Conservation (phyloP, 2,888 invertebrate species). For the Eupithecia subumbrata region DNA sequence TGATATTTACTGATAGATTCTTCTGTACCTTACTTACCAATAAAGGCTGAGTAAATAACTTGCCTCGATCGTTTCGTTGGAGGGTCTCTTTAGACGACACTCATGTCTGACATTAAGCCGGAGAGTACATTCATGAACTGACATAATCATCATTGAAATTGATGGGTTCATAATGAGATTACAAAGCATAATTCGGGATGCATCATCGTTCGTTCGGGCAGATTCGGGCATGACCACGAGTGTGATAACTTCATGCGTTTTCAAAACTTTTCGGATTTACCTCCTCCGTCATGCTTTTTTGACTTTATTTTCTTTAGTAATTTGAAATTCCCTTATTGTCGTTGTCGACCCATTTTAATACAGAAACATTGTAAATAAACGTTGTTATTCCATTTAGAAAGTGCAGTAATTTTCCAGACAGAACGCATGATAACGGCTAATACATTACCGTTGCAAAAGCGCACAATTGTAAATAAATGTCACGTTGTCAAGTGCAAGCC, state of each 20-base stretch:
- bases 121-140: constrained; percentile 17
- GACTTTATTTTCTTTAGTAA: background rate
- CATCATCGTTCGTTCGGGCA: constrained; percentile 12
- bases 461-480: constrained; percentile 46
- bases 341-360: background rate
- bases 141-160: constrained; percentile 33
- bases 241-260: background rate
- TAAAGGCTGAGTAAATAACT: background rate
- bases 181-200: constrained; percentile 28
- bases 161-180: constrained; percentile 34
- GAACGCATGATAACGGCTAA: constrained; percentile 34
- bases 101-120: constrained; percentile 27
- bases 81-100: constrained; percentile 15
- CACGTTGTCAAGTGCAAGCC: constrained; percentile 46
- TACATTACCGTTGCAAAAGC: constrained; percentile 46
- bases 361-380: background rate
- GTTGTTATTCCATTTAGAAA: constrained; percentile 10
- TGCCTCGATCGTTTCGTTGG: background rate
- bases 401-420: constrained; percentile 29
- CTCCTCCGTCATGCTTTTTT: background rate
- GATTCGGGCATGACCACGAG: background rate
- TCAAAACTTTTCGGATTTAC: background rate
- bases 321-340: background rate
- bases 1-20: background rate
- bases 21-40: background rate